Percentiles rank a stretch among this genome's conserved stretches.
Conservation (phyloP, 2,797 vertebrate species). For the Forpus xanthops region DNA sequence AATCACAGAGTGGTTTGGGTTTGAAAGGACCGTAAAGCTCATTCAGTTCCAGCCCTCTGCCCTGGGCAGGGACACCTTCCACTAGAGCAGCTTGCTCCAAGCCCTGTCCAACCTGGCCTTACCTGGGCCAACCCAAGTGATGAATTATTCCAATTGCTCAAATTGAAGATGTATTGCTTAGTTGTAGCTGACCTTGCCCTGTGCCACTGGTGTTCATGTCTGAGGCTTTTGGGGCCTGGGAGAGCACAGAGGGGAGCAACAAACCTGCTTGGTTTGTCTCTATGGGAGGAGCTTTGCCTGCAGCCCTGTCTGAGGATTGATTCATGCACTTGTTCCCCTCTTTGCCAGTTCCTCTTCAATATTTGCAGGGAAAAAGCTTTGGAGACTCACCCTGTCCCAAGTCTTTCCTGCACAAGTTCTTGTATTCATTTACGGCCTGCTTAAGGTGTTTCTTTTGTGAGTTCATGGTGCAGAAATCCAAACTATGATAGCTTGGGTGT, state of each 20-base stretch:
- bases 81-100: background rate
- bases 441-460: background rate
- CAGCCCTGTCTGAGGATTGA: background rate
- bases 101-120: background rate
- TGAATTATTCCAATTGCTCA: background rate
- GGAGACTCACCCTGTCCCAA: background rate
- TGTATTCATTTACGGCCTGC: accelerated
- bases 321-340: background rate
- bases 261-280: background rate
- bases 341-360: background rate
- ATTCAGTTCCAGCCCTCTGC: background rate
- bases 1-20: background rate
- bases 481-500: background rate
- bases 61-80: background rate
- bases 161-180: background rate
- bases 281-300: background rate
- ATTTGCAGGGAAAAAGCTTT: background rate
- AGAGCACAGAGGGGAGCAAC: background rate
- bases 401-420: background rate
- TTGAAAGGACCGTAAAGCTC: background rate
- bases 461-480: background rate
- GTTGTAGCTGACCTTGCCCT: background rate
- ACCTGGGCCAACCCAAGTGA: background rate
- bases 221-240: accelerated
- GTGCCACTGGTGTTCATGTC: background rate